A percentile compares a stretch with the other conserved stretches of the same genome.
Evolutionary conservation across 2,888 invertebrate species (phyloP).

Genomic region (Gnatocerus cornutus): DNA sequence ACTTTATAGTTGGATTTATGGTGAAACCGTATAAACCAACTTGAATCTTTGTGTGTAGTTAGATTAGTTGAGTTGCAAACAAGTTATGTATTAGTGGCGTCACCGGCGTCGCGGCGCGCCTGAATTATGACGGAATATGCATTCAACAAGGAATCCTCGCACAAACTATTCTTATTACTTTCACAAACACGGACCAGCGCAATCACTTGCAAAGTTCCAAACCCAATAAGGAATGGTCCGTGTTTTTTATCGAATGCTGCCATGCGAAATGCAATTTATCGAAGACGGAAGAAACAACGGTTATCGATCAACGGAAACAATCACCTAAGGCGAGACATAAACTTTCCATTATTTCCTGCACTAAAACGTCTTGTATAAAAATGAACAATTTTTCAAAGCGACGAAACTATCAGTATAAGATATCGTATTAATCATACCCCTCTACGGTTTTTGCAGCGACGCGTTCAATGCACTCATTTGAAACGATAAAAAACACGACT

Average conservation of each 20-base stretch:
- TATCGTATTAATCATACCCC: slow-evolving; percentile 52
- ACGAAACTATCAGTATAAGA: slow-evolving; percentile 51
- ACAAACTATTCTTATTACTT: slow-evolving; percentile 32
- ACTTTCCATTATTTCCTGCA: slow-evolving; percentile 51
- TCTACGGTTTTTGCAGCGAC: slow-evolving; percentile 37
- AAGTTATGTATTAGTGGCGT: slow-evolving; percentile 41
- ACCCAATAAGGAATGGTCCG: slow-evolving; percentile 14
- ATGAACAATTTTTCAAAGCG: slow-evolving; percentile 51
- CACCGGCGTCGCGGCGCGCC: slow-evolving; percentile 34
- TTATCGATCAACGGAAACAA: slow-evolving; percentile 52
- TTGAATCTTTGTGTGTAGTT: slow-evolving; percentile 44
- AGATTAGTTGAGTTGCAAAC: slow-evolving; percentile 42
- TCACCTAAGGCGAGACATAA: slow-evolving; percentile 52
- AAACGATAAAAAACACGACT: slow-evolving; percentile 48
- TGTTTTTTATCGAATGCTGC: slow-evolving; percentile 10
- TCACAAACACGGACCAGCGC: slow-evolving; percentile 4
- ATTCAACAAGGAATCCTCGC: slow-evolving; percentile 19
- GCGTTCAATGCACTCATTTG: slow-evolving; percentile 51
- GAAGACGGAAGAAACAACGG: slow-evolving; percentile 43
- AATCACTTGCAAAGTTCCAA: slow-evolving; percentile 11
- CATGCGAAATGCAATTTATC: slow-evolving; percentile 37
- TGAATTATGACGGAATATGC: slow-evolving; percentile 34
- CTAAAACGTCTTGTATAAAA: slow-evolving; percentile 50
- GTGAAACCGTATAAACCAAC: slow-evolving; percentile 36
- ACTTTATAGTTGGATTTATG: too few species aligned